Evolutionary conservation across 2,888 invertebrate genomes (phyloP).

Genomic region (Nemapogon koenigi): DNA sequence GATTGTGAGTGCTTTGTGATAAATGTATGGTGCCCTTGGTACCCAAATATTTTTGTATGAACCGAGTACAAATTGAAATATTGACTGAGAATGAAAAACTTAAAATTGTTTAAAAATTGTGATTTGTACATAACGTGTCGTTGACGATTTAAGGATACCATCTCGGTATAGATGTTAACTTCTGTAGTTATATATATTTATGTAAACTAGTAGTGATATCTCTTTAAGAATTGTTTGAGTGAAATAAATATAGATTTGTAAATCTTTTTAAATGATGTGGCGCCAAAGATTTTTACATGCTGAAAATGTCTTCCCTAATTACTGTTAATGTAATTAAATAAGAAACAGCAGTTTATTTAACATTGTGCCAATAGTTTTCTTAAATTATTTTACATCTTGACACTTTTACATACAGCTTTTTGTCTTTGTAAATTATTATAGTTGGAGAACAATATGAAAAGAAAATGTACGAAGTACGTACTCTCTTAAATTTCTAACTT

Average conservation of each 20-base stretch:
- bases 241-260: too few species aligned
- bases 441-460: too few species aligned
- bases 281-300: conserved; percentile 3
- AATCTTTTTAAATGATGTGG: not conserved
- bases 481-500: too few species aligned
- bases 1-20: conserved; percentile 47
- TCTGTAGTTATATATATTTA: conserved; percentile 49
- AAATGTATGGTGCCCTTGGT: conserved; percentile 44
- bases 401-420: too few species aligned
- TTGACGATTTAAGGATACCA: conserved; percentile 20
- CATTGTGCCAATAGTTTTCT: conserved; percentile 2
- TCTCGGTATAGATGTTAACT: conserved; percentile 23
- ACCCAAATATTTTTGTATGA: conserved; percentile 60
- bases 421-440: too few species aligned
- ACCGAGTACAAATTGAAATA: conserved; percentile 54
- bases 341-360: conserved; percentile 1
- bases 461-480: too few species aligned
- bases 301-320: conserved; percentile 9
- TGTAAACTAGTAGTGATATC: conserved; percentile 28
- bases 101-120: conserved; percentile 25
- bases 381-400: too few species aligned
- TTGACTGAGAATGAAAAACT: conserved; percentile 30
- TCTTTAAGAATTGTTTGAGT: not conserved
- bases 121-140: conserved; percentile 37
- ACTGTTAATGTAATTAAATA: not conserved